Conservation (phyloP, 2,888 invertebrate species). For the Thereva unica region DNA sequence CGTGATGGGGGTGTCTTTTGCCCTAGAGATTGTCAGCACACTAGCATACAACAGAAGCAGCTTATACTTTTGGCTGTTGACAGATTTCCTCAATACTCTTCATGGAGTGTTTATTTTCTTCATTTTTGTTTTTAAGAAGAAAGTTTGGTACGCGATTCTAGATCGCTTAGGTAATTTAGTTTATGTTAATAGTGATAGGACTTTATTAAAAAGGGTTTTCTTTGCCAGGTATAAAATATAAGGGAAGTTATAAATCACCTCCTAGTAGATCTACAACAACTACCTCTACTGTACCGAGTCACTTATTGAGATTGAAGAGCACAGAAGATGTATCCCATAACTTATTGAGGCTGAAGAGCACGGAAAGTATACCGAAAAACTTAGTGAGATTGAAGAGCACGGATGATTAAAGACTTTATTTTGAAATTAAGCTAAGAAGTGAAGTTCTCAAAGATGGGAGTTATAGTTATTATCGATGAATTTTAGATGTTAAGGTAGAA, state of each 20-base stretch:
- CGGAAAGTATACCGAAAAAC: too few species aligned
- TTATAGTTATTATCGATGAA: too few species aligned
- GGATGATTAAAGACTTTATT: too few species aligned
- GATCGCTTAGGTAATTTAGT: constrained; percentile 61
- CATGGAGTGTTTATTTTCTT: constrained; percentile 76
- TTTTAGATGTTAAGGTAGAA: too few species aligned
- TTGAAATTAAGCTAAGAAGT: too few species aligned
- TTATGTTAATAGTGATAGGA: neutral
- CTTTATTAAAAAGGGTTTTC: constrained; percentile 34
- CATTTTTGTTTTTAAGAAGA: constrained; percentile 72
- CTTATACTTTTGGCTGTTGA: constrained; percentile 59
- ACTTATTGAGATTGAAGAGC: constrained; percentile 46
- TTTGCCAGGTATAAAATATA: constrained; percentile 19
- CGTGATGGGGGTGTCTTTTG: constrained; percentile 79
- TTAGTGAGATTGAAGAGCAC: too few species aligned
- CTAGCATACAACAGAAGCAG: constrained; percentile 60
- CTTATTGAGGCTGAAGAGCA: too few species aligned
- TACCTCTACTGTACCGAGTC: constrained; percentile 27
- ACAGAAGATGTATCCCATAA: constrained; percentile 36
- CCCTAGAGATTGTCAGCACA: constrained; percentile 68
- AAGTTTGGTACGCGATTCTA: constrained; percentile 65
- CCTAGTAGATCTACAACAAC: neutral
- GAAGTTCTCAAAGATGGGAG: too few species aligned
- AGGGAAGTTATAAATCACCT: constrained; percentile 7
- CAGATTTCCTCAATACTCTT: constrained; percentile 70